Percentiles rank a stretch among this genome's conserved stretches.
Conservation (phyloP, 2,113 vertebrate species). For the Pygathrix nemaeus region DNA sequence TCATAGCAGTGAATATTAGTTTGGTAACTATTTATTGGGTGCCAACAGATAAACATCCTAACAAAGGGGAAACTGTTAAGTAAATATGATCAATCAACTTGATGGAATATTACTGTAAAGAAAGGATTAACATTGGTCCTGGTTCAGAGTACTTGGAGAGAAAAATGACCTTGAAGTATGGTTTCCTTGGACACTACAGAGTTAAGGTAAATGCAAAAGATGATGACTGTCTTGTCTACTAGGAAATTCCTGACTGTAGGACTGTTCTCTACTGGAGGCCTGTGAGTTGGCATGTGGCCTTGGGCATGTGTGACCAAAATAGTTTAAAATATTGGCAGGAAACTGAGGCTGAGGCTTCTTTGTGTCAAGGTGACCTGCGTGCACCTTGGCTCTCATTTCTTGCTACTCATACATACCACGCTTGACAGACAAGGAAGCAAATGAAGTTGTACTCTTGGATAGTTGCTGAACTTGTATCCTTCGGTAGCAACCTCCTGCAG, state of each 20-base stretch:
- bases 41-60: not conserved
- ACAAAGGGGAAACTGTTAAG: not conserved
- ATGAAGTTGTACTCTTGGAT: not conserved
- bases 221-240: not conserved
- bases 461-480: not conserved
- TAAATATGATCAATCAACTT: not conserved
- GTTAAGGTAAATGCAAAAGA: not conserved
- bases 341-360: not conserved
- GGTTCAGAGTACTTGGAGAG: not conserved
- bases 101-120: not conserved
- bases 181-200: not conserved
- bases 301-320: not conserved
- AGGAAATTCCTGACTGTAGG: too few relatives aligned
- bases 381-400: not conserved
- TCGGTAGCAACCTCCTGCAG: not conserved
- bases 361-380: not conserved
- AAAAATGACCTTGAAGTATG: not conserved
- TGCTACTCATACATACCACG: not conserved
- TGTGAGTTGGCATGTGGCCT: not conserved
- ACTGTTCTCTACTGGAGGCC: not conserved
- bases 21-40: not conserved
- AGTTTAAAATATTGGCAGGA: not conserved
- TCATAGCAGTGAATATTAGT: not conserved
- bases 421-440: not conserved
- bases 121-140: not conserved